phyloP scores from a whole-genome alignment of 92 coral and sea anemone species.

The Galaxea fascicularis region DNA sequence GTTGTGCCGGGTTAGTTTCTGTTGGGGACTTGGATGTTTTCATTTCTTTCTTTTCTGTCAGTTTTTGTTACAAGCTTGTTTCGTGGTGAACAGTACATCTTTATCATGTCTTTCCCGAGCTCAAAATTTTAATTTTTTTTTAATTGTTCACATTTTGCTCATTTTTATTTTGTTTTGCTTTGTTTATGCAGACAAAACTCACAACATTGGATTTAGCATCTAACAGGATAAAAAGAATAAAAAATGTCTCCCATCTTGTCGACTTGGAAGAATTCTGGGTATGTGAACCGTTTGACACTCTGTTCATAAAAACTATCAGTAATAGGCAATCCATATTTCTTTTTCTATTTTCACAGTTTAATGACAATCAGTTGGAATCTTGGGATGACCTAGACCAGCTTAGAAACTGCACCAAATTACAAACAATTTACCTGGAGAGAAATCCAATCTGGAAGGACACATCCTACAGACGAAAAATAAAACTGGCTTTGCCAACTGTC shows the following conservation, averaged over 20 bases:
- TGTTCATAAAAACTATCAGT: neutral
- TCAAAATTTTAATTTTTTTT: too few species aligned
- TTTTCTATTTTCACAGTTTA: conserved; percentile 71
- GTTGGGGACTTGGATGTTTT: too few species aligned
- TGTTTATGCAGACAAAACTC: conserved; percentile 76
- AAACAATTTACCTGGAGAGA: conserved; percentile 91
- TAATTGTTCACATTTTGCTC: neutral
- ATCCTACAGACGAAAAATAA: conserved; percentile 92
- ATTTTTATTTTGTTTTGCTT: neutral
- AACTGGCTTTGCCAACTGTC: conserved; percentile 88
- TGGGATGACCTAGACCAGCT: conserved; percentile 95
- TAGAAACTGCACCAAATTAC: conserved; percentile 73
- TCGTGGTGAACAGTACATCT: too few species aligned
- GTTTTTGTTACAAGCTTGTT: too few species aligned
- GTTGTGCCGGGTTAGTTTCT: too few species aligned
- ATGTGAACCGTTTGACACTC: neutral
- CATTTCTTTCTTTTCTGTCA: too few species aligned
- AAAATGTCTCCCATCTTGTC: conserved; percentile 82
- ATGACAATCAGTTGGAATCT: conserved; percentile 84
- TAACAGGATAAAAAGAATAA: conserved; percentile 89
- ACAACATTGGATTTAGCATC: conserved; percentile 93
- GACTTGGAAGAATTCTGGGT: conserved; percentile 99
- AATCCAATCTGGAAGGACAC: conserved; percentile 88
- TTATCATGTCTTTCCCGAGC: too few species aligned
- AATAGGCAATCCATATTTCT: neutral